Evolutionary conservation across 37 sponge, comb jelly and placozoan genomes (phyloP).

Genomic region (Tethya wilhelma): DNA sequence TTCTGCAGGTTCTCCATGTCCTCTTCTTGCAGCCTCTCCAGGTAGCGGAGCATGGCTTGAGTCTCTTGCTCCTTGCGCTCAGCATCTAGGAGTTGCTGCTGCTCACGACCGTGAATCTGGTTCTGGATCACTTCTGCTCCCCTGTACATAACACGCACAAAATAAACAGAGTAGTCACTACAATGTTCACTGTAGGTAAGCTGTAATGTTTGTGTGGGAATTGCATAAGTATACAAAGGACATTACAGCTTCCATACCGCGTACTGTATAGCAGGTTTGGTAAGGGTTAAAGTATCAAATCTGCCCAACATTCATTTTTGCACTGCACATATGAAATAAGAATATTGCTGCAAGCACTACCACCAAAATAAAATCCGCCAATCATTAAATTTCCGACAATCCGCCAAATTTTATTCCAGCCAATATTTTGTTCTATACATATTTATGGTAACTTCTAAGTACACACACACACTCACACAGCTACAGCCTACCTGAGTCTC

Average conservation of each 20-base stretch:
- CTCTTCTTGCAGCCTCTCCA: conserved; percentile 85
- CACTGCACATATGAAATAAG: no score
- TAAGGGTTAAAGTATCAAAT: background rate
- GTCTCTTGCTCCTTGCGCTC: conserved; percentile 98
- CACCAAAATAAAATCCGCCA: no score
- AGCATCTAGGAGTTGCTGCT: conserved; percentile 86
- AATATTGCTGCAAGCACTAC: no score
- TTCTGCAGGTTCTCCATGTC: conserved; percentile 84
- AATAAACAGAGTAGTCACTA: no score
- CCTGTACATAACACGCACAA: conserved; percentile 14
- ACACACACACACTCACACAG: no score
- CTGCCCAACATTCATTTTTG: background rate
- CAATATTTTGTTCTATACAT: no score
- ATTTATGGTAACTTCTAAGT: no score
- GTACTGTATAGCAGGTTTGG: conserved; percentile 1
- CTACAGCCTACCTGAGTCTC: conserved; percentile 55
- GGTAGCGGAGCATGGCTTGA: conserved; percentile 82
- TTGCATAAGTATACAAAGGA: no score
- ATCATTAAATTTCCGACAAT: no score
- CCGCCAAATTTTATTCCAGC: no score
- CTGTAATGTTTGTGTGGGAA: no score
- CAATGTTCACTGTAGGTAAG: no score
- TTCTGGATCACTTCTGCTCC: conserved; percentile 89
- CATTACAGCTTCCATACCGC: background rate
- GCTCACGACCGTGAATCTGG: conserved; percentile 91